Percentiles rank a stretch among this genome's conserved stretches.
Evolutionary conservation across 2,888 invertebrate genomes (phyloP).

Genomic region (Beris morrisii): DNA sequence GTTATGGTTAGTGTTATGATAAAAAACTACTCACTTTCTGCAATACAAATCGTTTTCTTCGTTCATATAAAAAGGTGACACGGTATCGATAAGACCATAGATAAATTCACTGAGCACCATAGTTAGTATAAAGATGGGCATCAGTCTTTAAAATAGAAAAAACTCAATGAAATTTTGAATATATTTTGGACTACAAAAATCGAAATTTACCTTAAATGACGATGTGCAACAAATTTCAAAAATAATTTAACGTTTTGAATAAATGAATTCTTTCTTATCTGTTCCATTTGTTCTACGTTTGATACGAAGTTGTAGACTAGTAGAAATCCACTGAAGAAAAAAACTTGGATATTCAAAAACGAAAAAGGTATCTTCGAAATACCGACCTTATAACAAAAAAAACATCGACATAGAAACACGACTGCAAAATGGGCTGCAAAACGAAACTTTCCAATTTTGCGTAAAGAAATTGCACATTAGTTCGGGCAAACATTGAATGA

Average conservation of each 20-base stretch:
- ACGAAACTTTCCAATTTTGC: conserved; percentile 45
- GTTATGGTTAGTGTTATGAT: no score
- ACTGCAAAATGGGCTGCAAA: conserved; percentile 47
- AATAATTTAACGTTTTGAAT: conserved; percentile 43
- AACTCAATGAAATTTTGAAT: no score
- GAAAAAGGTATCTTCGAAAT: neutral
- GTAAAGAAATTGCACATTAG: conserved; percentile 46
- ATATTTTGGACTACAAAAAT: neutral
- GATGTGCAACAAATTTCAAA: conserved; percentile 43
- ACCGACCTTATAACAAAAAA: conserved; percentile 49
- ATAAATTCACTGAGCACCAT: conserved; percentile 46
- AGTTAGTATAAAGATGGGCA: conserved; percentile 46
- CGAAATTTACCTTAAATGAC: conserved; percentile 46
- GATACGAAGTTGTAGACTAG: conserved; percentile 47
- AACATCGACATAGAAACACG: conserved; percentile 48
- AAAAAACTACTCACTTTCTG: conserved; percentile 42
- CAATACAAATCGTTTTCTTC: conserved; percentile 47
- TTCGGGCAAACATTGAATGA: conserved; percentile 46
- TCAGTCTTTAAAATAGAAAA: conserved; percentile 43
- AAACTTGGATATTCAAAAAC: neutral
- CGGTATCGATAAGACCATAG: conserved; percentile 45
- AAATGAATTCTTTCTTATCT: conserved; percentile 41
- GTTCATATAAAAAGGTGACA: conserved; percentile 47
- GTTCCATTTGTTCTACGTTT: conserved; percentile 41
- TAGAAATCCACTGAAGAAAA: conserved; percentile 44